These are phyloP conservation scores for Pachyuromys duprasi DNA, from an alignment of 2,797 vertebrate species.

Conservation along the genomic window DNA sequence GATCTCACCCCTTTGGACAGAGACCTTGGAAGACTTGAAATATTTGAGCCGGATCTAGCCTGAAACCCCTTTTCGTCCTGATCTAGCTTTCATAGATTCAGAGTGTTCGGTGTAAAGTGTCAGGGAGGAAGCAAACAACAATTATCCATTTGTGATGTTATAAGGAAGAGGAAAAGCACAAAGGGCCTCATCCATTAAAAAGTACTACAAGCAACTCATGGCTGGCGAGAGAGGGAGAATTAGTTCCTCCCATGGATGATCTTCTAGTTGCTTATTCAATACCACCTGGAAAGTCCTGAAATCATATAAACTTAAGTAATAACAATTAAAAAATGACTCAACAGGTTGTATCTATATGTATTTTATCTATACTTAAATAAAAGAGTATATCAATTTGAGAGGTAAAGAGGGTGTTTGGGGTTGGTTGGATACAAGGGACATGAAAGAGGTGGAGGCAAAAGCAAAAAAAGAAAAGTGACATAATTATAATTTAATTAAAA, in stretches of 20 bases:
- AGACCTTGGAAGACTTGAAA: not conserved
- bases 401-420: too few species aligned
- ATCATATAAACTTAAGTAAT: not conserved
- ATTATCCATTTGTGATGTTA: not conserved
- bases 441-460: too few species aligned
- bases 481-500: not conserved
- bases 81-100: not conserved
- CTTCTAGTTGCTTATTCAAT: not conserved
- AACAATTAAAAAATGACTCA: too few species aligned
- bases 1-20: not conserved
- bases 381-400: not conserved
- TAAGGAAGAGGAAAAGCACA: not conserved
- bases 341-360: not conserved
- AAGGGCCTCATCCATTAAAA: not conserved
- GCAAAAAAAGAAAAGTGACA: not conserved
- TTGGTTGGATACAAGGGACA: not conserved
- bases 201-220: not conserved
- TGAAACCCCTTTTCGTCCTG: not conserved
- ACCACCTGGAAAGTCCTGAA: not conserved
- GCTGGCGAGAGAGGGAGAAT: not conserved
- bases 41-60: not conserved
- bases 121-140: not conserved
- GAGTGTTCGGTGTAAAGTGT: not conserved
- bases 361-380: not conserved
- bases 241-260: not conserved